Conservation (phyloP, 2,113 vertebrate genomes). For the Leptobrachium leishanense region DNA sequence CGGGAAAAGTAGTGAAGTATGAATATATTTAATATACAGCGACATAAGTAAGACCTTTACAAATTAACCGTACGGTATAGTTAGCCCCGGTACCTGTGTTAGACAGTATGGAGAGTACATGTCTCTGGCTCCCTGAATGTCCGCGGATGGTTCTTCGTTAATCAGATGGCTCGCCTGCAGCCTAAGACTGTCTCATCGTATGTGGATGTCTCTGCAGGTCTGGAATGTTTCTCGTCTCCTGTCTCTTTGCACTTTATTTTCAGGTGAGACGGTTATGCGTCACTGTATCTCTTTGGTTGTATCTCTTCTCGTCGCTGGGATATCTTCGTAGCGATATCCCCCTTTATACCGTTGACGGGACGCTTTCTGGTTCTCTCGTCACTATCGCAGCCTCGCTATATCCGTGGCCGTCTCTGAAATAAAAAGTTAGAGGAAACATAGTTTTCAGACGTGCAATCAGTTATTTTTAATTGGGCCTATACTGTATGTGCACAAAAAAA, state of each 20-base stretch:
- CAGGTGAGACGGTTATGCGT: not conserved
- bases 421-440: slow-evolving; percentile 8
- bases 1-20: no score
- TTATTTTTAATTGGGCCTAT: no score
- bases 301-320: not conserved
- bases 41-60: no score
- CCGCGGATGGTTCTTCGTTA: not conserved
- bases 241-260: not conserved
- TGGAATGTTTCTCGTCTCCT: not conserved
- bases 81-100: slow-evolving; percentile 27
- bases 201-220: not conserved
- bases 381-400: not conserved
- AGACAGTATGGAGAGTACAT: slow-evolving; percentile 44
- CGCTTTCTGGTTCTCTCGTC: not conserved
- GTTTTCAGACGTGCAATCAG: no score
- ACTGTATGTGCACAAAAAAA: no score
- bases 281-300: not conserved
- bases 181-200: slow-evolving; percentile 32
- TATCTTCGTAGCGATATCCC: not conserved
- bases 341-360: not conserved
- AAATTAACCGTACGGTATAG: no score
- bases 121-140: slow-evolving; percentile 17
- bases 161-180: not conserved
- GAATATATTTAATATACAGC: no score
- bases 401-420: slow-evolving; percentile 27